A percentile compares a stretch with the other conserved stretches of the same genome.
Conservation (phyloP, 2,113 vertebrate genomes). For the Sporophila hypoxantha region DNA sequence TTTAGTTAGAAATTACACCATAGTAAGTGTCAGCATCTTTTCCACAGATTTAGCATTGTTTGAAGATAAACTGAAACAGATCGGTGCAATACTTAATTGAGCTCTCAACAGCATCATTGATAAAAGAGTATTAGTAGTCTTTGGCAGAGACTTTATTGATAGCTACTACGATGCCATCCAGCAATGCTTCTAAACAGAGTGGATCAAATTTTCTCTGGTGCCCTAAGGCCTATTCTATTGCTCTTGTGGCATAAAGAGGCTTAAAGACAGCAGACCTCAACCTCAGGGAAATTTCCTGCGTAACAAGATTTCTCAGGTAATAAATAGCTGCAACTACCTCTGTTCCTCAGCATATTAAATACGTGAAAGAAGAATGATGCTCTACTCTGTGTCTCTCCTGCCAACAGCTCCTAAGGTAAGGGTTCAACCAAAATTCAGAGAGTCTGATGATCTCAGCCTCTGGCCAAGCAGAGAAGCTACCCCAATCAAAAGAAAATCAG, state of each 20-base stretch:
- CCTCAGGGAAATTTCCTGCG: not conserved
- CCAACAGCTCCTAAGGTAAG: not conserved
- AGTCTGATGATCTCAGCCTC: not conserved
- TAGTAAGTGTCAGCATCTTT: constrained; percentile 20
- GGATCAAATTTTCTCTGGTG: not conserved
- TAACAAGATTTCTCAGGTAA: constrained; percentile 17
- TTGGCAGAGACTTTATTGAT: not conserved
- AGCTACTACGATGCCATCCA: not conserved
- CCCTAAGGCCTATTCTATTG: constrained; percentile 5
- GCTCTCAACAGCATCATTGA: not conserved
- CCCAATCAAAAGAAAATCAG: not conserved
- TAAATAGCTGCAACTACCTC: not conserved
- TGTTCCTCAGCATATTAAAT: not conserved
- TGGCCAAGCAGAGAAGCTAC: not conserved
- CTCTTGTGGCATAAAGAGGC: constrained; percentile 5
- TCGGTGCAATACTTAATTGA: not conserved
- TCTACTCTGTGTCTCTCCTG: not conserved
- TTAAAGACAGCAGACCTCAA: constrained; percentile 26
- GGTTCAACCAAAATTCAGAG: not conserved
- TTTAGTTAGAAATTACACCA: constrained; percentile 31
- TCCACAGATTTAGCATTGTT: constrained; percentile 45
- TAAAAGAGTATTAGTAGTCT: constrained; percentile 2
- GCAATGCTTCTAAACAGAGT: not conserved
- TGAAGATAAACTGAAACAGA: constrained; percentile 40
- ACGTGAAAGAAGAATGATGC: not conserved